Evolutionary conservation across 2,113 vertebrate species (phyloP).

Genomic region (Catharus minimus): DNA sequence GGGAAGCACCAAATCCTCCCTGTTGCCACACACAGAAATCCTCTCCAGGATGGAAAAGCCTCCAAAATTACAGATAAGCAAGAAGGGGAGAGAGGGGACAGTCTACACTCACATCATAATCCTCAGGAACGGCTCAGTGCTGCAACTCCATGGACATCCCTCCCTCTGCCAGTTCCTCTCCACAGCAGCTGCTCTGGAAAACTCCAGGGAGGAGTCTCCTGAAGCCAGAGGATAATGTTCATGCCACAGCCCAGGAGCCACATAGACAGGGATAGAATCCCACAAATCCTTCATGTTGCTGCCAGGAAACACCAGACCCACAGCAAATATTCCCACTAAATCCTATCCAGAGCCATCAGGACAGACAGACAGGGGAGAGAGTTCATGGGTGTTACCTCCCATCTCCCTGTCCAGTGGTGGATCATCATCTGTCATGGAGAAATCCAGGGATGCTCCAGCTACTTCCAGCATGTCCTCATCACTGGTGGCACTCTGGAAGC

Average conservation of each 20-base stretch:
- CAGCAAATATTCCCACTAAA: neutral
- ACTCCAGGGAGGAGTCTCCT: neutral
- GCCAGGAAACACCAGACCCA: fast-evolving
- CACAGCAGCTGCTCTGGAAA: neutral
- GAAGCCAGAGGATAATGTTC: neutral
- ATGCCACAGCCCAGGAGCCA: neutral
- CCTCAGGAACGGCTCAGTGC: neutral
- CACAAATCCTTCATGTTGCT: neutral
- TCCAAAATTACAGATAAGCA: neutral
- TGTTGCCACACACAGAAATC: fast-evolving
- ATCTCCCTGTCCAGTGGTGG: constrained; percentile 82
- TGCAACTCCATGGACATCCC: neutral
- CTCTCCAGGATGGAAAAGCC: fast-evolving
- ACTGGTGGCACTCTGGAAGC: constrained; percentile 82
- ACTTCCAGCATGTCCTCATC: constrained; percentile 96
- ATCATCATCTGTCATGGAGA: constrained; percentile 83
- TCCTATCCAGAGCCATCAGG: neutral
- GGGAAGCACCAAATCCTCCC: neutral
- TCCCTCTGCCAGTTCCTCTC: neutral
- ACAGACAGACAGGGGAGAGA: neutral
- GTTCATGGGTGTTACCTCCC: constrained; percentile 69
- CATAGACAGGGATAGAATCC: too few species aligned
- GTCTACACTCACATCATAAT: neutral
- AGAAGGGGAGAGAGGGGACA: neutral
- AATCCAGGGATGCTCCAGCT: constrained; percentile 83